phyloP scores from a whole-genome alignment of 2,888 invertebrate genomes.

The Leptura quadrifasciata region DNA sequence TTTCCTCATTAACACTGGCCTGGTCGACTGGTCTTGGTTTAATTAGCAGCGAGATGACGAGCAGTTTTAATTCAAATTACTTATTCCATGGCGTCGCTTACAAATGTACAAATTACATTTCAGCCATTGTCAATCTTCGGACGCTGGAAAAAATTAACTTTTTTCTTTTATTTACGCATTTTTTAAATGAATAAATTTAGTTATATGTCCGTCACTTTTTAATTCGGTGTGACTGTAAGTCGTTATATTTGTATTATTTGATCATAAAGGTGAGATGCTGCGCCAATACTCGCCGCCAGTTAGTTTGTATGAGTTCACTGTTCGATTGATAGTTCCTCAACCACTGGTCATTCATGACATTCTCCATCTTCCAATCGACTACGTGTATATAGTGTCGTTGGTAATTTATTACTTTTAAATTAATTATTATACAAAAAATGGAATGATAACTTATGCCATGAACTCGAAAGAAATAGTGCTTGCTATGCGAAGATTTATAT shows the following conservation, averaged over 20 bases:
- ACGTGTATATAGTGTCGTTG: neutral
- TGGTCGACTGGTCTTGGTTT: conserved; percentile 63
- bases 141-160: conserved; percentile 23
- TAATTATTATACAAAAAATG: too few species aligned
- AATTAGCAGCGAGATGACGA: conserved; percentile 69
- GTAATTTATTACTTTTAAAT: too few species aligned
- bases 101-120: conserved; percentile 69
- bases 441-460: too few species aligned
- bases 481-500: too few species aligned
- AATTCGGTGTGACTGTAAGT: conserved; percentile 56
- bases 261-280: conserved; percentile 21
- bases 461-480: too few species aligned
- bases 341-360: conserved; percentile 15
- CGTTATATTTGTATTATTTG: conserved; percentile 50
- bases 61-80: conserved; percentile 68
- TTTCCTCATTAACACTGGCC: neutral
- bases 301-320: conserved; percentile 12
- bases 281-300: conserved; percentile 5
- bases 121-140: conserved; percentile 59
- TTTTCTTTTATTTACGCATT: conserved; percentile 15
- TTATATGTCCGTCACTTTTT: conserved; percentile 50
- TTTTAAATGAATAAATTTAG: conserved; percentile 39
- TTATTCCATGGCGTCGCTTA: conserved; percentile 63
- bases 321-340: conserved; percentile 24
- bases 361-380: neutral